phyloP scores from a whole-genome alignment of 2,797 vertebrate genomes.

The Thaleichthys pacificus region DNA sequence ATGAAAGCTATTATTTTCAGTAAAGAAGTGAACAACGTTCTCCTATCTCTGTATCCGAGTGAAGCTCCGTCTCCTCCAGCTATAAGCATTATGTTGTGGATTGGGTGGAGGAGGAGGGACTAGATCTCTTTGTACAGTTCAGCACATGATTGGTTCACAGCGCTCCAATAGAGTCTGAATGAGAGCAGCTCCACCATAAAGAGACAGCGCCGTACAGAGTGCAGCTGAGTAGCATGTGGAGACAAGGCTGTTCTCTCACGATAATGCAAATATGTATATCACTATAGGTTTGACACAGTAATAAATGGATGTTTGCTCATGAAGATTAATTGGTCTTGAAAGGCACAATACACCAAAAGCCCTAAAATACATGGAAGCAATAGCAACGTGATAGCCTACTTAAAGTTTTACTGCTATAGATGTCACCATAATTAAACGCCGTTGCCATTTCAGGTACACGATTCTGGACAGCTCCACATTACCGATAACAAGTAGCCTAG shows the following conservation, averaged over 20 bases:
- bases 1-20: background rate
- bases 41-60: background rate
- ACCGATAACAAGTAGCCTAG: no score
- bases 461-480: no score
- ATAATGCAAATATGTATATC: background rate
- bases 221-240: background rate
- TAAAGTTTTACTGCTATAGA: no score
- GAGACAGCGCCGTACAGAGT: background rate
- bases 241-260: no score
- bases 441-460: no score
- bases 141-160: constrained; percentile 60
- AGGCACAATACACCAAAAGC: background rate
- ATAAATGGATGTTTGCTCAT: background rate
- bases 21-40: background rate
- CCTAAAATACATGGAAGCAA: no score
- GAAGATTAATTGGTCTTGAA: background rate
- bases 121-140: constrained; percentile 75
- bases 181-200: background rate
- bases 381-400: no score
- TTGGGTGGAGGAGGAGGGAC: constrained; percentile 54
- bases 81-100: constrained; percentile 25
- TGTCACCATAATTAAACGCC: no score
- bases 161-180: background rate
- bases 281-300: no score
- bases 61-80: constrained; percentile 34